phyloP scores from a whole-genome alignment of 2,888 invertebrate species.

The Masnerella sp. region DNA sequence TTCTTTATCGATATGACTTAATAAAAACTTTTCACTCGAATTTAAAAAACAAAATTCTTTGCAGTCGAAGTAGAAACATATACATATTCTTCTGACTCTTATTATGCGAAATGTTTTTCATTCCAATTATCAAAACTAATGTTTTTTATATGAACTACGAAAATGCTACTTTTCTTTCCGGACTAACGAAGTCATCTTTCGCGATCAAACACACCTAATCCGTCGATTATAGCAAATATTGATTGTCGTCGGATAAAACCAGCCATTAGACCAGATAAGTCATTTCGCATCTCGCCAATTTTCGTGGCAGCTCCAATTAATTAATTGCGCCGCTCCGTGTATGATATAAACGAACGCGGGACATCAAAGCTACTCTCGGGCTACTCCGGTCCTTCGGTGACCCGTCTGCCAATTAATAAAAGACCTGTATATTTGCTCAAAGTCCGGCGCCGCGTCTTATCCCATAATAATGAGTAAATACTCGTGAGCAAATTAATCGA shows the following conservation, averaged over 20 bases:
- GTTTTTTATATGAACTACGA: not conserved
- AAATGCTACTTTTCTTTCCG: not conserved
- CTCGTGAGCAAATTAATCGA: constrained; percentile 59
- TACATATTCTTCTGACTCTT: too few relatives aligned
- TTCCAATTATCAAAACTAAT: too few relatives aligned
- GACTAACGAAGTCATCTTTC: constrained; percentile 2
- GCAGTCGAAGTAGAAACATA: too few relatives aligned
- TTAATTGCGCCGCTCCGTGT: constrained; percentile 71
- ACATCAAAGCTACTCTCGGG: constrained; percentile 73
- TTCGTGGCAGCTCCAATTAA: constrained; percentile 68
- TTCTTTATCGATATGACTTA: too few relatives aligned
- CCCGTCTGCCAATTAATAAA: constrained; percentile 72
- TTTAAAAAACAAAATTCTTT: too few relatives aligned
- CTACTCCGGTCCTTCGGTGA: constrained; percentile 66
- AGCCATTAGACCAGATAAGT: constrained; percentile 38
- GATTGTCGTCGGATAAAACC: constrained; percentile 24
- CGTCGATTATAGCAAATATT: constrained; percentile 35
- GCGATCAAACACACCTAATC: constrained; percentile 23
- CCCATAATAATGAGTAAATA: constrained; percentile 73
- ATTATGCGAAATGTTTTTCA: too few relatives aligned
- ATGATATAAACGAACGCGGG: constrained; percentile 72
- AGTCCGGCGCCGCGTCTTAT: constrained; percentile 69
- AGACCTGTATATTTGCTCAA: constrained; percentile 71
- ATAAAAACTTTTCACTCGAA: too few relatives aligned
- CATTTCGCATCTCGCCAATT: constrained; percentile 21